Conservation (phyloP, 2,888 invertebrate species). For the Hylaea fasciaria region DNA sequence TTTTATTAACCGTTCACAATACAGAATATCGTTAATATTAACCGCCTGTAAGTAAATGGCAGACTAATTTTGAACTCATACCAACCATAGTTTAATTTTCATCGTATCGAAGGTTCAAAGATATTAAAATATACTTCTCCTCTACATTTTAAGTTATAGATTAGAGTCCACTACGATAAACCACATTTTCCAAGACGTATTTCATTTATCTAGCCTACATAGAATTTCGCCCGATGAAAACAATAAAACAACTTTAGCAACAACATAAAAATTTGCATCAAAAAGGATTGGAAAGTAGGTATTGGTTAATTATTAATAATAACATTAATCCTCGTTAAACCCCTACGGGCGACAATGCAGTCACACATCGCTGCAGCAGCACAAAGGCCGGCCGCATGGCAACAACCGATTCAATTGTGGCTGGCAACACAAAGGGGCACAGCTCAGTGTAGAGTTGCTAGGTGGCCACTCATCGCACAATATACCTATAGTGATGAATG, state of each 20-base stretch:
- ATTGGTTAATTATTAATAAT: too few relatives aligned
- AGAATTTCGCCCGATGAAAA: background rate
- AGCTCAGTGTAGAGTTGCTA: constrained; percentile 9
- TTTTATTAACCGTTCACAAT: too few relatives aligned
- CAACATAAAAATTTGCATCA: constrained; percentile 16
- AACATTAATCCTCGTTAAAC: constrained; percentile 11
- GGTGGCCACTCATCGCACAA: background rate
- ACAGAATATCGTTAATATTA: too few relatives aligned
- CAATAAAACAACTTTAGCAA: constrained; percentile 8
- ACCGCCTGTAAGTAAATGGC: too few relatives aligned
- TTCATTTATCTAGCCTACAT: too few relatives aligned
- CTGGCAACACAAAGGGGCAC: constrained; percentile 18
- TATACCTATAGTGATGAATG: constrained; percentile 2
- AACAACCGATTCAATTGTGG: constrained; percentile 20
- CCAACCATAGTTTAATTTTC: too few relatives aligned
- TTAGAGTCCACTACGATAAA: too few relatives aligned
- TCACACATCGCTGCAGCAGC: constrained; percentile 18
- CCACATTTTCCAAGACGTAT: too few relatives aligned
- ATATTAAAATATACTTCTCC: too few relatives aligned
- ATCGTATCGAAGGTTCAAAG: too few relatives aligned
- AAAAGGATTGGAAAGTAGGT: constrained; percentile 23
- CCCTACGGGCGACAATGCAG: constrained; percentile 18
- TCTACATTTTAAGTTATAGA: too few relatives aligned
- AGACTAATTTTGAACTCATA: too few relatives aligned
- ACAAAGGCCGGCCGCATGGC: constrained; percentile 9